Evolutionary conservation across 2,113 vertebrate genomes (phyloP).

Genomic region (Tringa solitaria): DNA sequence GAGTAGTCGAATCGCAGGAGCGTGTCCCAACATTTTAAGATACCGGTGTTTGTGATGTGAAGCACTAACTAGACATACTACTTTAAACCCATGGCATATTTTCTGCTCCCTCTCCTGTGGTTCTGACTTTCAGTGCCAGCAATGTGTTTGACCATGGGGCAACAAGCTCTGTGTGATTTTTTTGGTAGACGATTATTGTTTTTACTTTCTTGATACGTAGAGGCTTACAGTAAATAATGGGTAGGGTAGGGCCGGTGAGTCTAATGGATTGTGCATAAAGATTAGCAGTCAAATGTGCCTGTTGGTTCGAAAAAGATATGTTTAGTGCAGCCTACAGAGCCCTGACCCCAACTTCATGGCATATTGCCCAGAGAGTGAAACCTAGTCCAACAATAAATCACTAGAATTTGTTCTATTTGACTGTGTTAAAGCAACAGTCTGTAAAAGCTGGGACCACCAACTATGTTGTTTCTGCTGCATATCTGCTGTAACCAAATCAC

Average conservation of each 20-base stretch:
- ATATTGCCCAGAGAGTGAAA: slow-evolving; percentile 45
- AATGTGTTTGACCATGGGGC: background rate
- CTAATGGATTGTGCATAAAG: background rate
- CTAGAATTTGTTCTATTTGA: slow-evolving; percentile 29
- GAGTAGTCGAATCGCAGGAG: background rate
- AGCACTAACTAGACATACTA: background rate
- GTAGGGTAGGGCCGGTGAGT: background rate
- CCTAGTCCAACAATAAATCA: slow-evolving; percentile 44
- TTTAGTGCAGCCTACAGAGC: background rate
- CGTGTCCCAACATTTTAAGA: background rate
- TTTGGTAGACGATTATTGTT: background rate
- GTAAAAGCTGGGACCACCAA: slow-evolving; percentile 27
- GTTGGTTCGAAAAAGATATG: slow-evolving; percentile 1
- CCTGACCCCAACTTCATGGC: slow-evolving; percentile 30
- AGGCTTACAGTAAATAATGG: background rate
- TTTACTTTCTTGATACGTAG: background rate
- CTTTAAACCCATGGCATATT: background rate
- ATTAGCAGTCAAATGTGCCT: background rate
- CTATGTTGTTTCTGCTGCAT: background rate
- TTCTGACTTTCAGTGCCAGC: background rate
- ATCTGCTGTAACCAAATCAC: background rate
- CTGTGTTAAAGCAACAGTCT: slow-evolving; percentile 28
- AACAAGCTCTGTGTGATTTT: background rate
- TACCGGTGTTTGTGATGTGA: background rate
- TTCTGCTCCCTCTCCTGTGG: background rate